Evolutionary conservation across 2,888 invertebrate genomes (phyloP), one percentile per base, ranked within the genome.

Genomic region (Eupithecia subfuscata): DNA sequence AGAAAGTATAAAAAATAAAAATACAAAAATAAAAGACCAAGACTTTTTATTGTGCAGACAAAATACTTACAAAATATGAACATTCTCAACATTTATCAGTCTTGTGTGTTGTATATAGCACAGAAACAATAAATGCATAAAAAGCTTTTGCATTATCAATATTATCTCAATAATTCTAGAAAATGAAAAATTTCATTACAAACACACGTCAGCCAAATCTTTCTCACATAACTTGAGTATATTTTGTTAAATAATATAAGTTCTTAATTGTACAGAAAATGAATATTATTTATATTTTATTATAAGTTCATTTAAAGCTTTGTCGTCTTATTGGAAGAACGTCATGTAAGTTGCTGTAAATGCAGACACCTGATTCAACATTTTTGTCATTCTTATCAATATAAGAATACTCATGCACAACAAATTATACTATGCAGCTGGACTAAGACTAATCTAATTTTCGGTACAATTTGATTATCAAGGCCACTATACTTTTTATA

Each of bases 61-160:
- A 92, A 88, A 90, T 89, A 90, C 91, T 91, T 92, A 94, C 89
- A 94, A 93, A 92, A 90, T 90, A 93, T 88, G 86, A 89, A 90
- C 85, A 89, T 86, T 87, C 84, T 86, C 85, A 90, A 91, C 88
- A 68, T 88, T 89, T 91, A 92, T 94, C 94, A 95, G 94, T 94
- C 94, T 94, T 94, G 94, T 94, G 93, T 93, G 92, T 92, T 93
- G 93, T 94, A 93, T 94, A 92, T 91, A 92, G 90, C 90, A 91
- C 90, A 88, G 89, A 93, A 92, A 91, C 86, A 85, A 90, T 91
- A 92, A 93, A 94, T 93, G 93, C 93, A 88, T 89, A 88, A 88
- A 89, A 94, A 93, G 93, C 92, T 73, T 70, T 72, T 74, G 77
- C 70, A 70, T 73, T 75, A 75, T 78, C 71, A 78, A 75, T 79